Evolutionary conservation across 2,888 invertebrate genomes (phyloP).

Genomic region (Hypercompe scribonia): DNA sequence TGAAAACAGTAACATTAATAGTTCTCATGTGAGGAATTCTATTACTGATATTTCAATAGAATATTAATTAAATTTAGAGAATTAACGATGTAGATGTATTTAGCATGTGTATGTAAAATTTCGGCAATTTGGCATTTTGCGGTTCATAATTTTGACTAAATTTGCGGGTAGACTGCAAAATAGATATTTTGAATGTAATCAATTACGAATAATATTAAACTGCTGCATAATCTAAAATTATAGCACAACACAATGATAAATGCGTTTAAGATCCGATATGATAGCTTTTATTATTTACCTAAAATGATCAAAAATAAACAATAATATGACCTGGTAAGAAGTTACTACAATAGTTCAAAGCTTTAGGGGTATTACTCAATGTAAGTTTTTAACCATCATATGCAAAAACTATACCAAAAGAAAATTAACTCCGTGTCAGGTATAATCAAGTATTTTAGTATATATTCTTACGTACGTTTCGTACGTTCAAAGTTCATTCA

Average conservation of each 20-base stretch:
- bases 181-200: neutral
- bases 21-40: neutral
- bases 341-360: neutral
- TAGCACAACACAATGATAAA: neutral
- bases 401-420: neutral
- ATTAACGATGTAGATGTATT: neutral
- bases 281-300: too few relatives aligned
- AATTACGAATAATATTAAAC: neutral
- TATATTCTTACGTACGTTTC: neutral
- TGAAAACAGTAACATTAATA: neutral
- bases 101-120: neutral
- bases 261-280: neutral
- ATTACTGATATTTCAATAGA: neutral
- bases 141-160: neutral
- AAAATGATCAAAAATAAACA: neutral
- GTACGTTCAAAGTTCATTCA: neutral
- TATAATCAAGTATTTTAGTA: neutral
- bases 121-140: slow-evolving; percentile 1
- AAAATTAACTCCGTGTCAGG: neutral
- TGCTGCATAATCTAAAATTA: neutral
- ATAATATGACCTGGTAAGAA: neutral
- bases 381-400: neutral
- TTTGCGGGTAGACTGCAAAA: neutral
- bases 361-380: neutral
- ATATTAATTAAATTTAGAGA: neutral